A percentile compares a stretch with the other conserved stretches of the same genome.
Evolutionary conservation across 2,113 vertebrate species (phyloP).

Genomic region (Sinosuthora webbiana): DNA sequence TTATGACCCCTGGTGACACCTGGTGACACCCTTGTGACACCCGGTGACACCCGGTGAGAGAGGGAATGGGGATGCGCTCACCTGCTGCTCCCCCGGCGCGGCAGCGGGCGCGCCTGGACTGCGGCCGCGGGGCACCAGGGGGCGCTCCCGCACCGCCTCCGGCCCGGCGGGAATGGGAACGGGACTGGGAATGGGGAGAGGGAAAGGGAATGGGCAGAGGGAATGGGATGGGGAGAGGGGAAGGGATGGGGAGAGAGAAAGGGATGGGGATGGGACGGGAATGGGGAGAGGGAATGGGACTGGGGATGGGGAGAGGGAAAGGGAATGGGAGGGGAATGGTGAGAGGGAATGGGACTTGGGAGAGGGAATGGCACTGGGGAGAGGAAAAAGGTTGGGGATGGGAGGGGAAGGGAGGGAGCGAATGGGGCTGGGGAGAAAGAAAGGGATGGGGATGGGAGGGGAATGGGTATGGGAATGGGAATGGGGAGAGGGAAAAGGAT

Average conservation of each 20-base stretch:
- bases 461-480: background rate
- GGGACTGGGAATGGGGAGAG: background rate
- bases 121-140: background rate
- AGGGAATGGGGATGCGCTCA: no score
- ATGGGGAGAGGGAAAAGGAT: background rate
- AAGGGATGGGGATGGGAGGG: background rate
- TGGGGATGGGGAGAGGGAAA: background rate
- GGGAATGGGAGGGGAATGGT: background rate
- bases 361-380: background rate
- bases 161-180: background rate
- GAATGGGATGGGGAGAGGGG: no score
- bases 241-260: fast-evolving
- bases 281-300: background rate
- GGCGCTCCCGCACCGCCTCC: background rate
- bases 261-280: no score
- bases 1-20: no score
- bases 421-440: no score
- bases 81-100: no score
- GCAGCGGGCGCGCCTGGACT: background rate
- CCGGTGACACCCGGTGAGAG: no score
- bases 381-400: no score
- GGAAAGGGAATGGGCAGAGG: background rate
- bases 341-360: background rate
- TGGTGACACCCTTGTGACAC: no score
- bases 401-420: background rate